These are phyloP conservation scores for Plutomurus gul DNA, from an alignment of 1,140 invertebrate species.

Conservation along the genomic window DNA sequence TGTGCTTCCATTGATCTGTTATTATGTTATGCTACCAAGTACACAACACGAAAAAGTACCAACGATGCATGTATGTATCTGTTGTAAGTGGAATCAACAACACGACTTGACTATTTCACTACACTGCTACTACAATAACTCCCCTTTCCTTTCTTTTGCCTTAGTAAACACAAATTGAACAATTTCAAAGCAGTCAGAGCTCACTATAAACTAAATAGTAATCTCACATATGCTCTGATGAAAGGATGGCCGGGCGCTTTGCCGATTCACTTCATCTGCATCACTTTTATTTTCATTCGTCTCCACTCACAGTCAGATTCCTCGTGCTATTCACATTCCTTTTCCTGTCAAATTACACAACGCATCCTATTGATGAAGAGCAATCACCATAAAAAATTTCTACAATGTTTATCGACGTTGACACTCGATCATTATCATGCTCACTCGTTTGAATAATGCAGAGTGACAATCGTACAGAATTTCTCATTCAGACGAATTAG, in stretches of 20 bases:
- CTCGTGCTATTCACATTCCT: neutral
- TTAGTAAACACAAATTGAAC: neutral
- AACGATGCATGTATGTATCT: too few relatives aligned
- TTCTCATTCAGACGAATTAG: neutral
- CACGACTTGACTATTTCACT: too few relatives aligned
- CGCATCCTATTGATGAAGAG: conserved; percentile 7
- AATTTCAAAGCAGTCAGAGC: neutral
- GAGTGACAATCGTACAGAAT: neutral
- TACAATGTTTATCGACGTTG: conserved; percentile 22
- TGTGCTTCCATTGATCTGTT: neutral
- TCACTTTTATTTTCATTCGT: conserved; percentile 5
- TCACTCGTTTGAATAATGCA: neutral
- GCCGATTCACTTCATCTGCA: neutral
- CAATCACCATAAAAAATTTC: conserved; percentile 27
- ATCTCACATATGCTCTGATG: neutral
- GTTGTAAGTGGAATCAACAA: too few relatives aligned
- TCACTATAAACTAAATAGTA: neutral
- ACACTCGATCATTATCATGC: conserved; percentile 21
- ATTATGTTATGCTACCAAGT: too few relatives aligned
- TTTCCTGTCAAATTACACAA: neutral
- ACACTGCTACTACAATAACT: too few relatives aligned
- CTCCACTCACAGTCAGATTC: neutral
- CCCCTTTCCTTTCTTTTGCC: neutral
- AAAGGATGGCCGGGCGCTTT: neutral
- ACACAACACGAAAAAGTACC: too few relatives aligned